phyloP scores from a whole-genome alignment of 2,888 invertebrate species.

The Ariolimax columbianus region DNA sequence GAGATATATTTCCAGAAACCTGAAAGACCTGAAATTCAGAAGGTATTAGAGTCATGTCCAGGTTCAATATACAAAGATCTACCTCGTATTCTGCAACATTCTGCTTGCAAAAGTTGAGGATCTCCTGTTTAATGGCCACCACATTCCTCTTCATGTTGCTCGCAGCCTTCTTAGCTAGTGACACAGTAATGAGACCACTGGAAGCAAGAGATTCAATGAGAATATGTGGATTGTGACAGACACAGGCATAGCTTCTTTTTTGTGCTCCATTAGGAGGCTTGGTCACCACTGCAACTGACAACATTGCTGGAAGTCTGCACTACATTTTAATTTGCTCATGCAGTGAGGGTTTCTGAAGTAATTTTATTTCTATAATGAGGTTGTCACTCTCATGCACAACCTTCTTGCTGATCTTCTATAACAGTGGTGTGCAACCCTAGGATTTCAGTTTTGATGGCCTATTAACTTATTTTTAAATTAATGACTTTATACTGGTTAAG shows the following conservation, averaged over 20 bases:
- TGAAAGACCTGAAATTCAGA: not conserved
- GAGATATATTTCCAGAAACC: conserved; percentile 6
- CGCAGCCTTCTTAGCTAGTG: conserved; percentile 79
- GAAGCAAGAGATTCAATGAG: conserved; percentile 27
- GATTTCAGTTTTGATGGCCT: no score
- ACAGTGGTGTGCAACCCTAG: no score
- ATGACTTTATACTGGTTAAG: no score
- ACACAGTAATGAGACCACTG: conserved; percentile 63
- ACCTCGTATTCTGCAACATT: conserved; percentile 77
- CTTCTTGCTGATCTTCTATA: no score
- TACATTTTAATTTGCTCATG: no score
- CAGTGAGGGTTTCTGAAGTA: no score
- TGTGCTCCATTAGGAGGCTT: no score
- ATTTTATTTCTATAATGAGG: no score
- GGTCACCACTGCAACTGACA: no score
- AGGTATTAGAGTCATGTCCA: not conserved
- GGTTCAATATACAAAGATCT: conserved; percentile 44
- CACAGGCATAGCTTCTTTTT: not conserved
- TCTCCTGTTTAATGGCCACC: conserved; percentile 75
- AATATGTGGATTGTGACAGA: not conserved
- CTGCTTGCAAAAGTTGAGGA: conserved; percentile 74
- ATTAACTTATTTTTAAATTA: no score
- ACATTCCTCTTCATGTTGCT: conserved; percentile 80
- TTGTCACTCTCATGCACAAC: no score
- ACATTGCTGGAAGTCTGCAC: no score